Base-by-base conservation (phyloP, 2,888 invertebrate genomes). In the Acholoe squamosa region DNA sequence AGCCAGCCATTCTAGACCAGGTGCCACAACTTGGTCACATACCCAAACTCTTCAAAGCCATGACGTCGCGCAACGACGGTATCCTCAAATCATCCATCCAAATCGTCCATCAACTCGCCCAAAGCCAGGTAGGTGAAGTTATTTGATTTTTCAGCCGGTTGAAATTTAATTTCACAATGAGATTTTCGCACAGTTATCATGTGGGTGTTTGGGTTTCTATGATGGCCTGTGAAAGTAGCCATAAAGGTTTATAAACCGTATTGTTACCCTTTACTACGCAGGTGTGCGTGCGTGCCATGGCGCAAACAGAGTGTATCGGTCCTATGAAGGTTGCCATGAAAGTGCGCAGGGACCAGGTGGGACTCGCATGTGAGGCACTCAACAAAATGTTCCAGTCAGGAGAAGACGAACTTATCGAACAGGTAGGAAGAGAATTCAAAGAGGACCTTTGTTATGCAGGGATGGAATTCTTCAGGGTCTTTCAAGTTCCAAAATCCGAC, bases 281-380 rank as follows among this genome's bases (percentile, higher is more conserved):
- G 93, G 98, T 98, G 95, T 93, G 94, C 90, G 89, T 93, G 16
- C 89, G 91, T 19, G 84, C 93, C 19, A 95, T 96, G 95, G 93
- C 98, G 22, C 98, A 98, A 96, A 97, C 98, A 3, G 98, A 99
- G 92, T 98, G 98, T 95, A 98, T 99, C 96, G 97, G 97, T 90
- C 98, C 98, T 0, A 96, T 99, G 92, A 98, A 98, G 96, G 97
- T 97, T 92, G 99, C 98, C 22, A 98, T 99, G 97, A 96, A 96
- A 96, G 97, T 97, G 61, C 97, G 99, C 93, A 97, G 97, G 91
- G 98, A 98, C 95, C 97, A 98, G 96, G 97, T 98, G 51, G 98
- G 97, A 80, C 96, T 97, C 92, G 98, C 98, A 14, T 98, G 99
- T 94, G 99, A 99, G 96, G 97, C 98, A 12, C 96, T 99, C 76